Base-by-base conservation (phyloP, 2,113 vertebrate genomes). In the Nettapus auritus region DNA sequence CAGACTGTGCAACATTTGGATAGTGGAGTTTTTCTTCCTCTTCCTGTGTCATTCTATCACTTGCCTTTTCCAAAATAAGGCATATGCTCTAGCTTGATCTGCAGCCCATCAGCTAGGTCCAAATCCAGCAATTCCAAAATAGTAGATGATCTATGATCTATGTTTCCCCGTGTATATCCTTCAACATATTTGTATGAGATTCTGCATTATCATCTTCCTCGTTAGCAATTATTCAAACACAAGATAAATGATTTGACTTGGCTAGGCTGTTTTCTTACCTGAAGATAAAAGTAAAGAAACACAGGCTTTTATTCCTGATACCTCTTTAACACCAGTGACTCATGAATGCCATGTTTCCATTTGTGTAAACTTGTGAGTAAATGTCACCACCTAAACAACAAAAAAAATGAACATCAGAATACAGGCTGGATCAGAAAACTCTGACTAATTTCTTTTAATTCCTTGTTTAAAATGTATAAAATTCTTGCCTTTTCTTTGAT, bases 281-380 rank as follows among this genome's bases (percentile, higher is more conserved):
- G 33, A 68, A 82, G 20, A 68, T 2, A 64, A 25, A 12, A 71
- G 31, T 60, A 22, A 13, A 34, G 78, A 71, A 90, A 26, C 33
- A 53, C 68, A 56, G 11, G 12, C 66, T 92, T 92, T 69, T 25
- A 62, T 66, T 86, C 31, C 29, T 78, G 90, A 44, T n/a, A 23
- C 33, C 14, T n/a, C 26, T 57, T 38, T 73, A 93, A 80, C 50
- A 83, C 48, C 40, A 82, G 21, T 48, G 9, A 96, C 64, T 88
- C 75, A 82, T 44, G 29, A 93, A 92, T 88, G 68, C 6, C 67
- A 66, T 64, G 20, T 76, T 88, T 73, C 77, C 62, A 76, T 90
- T 92, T 82, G 44, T 64, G 67, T 73, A 86, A 88, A 95, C 34
- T 75, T 88, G 34, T 86, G 71, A 76, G 71, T 82, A 86, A 90